These are phyloP conservation scores for Halisarca cf. caerulea DNA, from an alignment of 37 sponge, comb jelly and placozoan species.

Conservation along the genomic window DNA sequence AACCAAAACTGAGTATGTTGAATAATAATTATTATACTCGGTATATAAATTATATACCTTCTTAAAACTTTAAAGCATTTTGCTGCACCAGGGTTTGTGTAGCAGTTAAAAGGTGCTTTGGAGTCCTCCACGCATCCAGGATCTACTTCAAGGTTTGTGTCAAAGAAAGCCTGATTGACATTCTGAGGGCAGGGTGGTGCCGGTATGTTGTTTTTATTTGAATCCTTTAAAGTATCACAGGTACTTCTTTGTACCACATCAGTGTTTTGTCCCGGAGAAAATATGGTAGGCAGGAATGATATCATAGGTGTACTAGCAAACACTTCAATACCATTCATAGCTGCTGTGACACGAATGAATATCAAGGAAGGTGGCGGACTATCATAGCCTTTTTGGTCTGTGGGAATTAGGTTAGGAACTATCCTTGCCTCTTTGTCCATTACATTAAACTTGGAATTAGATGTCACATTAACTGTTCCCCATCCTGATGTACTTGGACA, in stretches of 20 bases:
- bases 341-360: background rate
- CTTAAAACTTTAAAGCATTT: background rate
- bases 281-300: background rate
- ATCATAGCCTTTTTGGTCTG: background rate
- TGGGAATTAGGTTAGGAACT: background rate
- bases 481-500: background rate
- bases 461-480: background rate
- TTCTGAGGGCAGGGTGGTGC: background rate
- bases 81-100: background rate
- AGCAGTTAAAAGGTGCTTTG: background rate
- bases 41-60: no score
- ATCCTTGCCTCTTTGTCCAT: background rate
- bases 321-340: background rate
- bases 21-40: no score
- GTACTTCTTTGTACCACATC: no score
- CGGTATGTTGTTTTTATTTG: no score
- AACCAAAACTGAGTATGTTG: no score
- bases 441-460: no score
- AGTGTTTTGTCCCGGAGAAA: background rate
- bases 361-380: background rate
- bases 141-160: background rate
- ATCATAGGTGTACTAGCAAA: conserved; percentile 10
- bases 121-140: background rate
- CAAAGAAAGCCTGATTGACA: background rate
- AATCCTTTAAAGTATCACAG: no score